Evolutionary conservation across 2,113 vertebrate species (phyloP).

Genomic region (Glaucidium brasilianum): DNA sequence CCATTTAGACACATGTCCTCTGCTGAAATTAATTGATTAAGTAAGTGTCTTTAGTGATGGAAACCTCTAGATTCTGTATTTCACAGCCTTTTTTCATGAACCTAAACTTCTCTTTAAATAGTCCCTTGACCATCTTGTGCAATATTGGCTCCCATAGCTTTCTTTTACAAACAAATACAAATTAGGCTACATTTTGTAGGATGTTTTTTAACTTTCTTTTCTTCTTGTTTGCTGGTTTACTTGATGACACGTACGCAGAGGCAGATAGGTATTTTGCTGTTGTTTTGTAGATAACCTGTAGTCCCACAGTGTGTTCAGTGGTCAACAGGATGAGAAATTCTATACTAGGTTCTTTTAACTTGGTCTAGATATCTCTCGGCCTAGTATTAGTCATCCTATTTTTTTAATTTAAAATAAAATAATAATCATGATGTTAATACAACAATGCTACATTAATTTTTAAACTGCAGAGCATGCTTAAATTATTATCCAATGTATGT

Average conservation of each 20-base stretch:
- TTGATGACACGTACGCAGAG: neutral
- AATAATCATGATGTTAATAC: neutral
- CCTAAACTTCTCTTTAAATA: neutral
- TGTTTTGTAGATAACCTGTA: neutral
- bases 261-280: neutral
- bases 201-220: neutral
- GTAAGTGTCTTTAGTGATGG: neutral
- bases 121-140: neutral
- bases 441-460: neutral
- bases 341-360: neutral
- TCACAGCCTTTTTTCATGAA: neutral
- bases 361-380: neutral
- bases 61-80: neutral
- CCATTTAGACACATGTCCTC: neutral
- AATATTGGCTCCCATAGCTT: neutral
- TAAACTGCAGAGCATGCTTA: neutral
- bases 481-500: neutral
- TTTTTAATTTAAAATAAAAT: neutral
- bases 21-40: neutral
- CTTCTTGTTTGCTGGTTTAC: neutral
- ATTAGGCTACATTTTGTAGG: neutral
- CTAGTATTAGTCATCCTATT: neutral
- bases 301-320: neutral
- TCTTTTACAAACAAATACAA: neutral
- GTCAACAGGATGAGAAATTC: neutral